These are phyloP conservation scores for Coenonympha arcania DNA, from an alignment of 2,888 invertebrate genomes.

Conservation along the genomic window DNA sequence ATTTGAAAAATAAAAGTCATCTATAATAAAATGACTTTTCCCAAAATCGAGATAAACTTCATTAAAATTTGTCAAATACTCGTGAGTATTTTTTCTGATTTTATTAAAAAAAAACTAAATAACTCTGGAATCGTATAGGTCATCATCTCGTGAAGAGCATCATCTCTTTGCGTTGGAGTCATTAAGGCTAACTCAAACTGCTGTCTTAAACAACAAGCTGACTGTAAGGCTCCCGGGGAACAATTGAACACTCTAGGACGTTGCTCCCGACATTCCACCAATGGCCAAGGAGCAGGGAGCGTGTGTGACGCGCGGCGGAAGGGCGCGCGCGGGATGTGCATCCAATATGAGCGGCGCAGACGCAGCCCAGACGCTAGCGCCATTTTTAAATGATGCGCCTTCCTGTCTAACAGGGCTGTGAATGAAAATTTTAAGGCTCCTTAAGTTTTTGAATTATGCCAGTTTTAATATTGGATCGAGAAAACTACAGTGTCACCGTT, in stretches of 20 bases:
- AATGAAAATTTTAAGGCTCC: not conserved
- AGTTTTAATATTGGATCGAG: no score
- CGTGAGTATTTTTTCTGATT: no score
- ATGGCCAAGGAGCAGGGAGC: slow-evolving; percentile 14
- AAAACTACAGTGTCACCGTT: no score
- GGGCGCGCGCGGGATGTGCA: slow-evolving; percentile 50
- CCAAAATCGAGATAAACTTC: no score
- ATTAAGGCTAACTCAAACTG: no score
- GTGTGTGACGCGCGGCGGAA: slow-evolving; percentile 46
- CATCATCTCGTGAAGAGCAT: no score
- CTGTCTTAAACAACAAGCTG: slow-evolving; percentile 1
- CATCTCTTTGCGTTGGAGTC: no score
- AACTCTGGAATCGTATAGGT: no score
- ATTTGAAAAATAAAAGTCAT: no score
- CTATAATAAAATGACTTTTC: no score
- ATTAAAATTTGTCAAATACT: no score
- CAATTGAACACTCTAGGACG: slow-evolving; percentile 20
- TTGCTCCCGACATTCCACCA: slow-evolving; percentile 30
- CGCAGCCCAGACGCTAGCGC: slow-evolving; percentile 57
- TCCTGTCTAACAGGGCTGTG: slow-evolving; percentile 50
- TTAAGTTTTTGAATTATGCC: not conserved
- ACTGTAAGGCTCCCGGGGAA: slow-evolving; percentile 6
- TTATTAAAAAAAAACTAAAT: no score
- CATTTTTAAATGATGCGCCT: slow-evolving; percentile 50
- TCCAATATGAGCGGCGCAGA: slow-evolving; percentile 55